Evolutionary conservation across 2,888 invertebrate species (phyloP), one percentile per base, ranked within the genome.

Genomic region (Torymus aiolomorphi): DNA sequence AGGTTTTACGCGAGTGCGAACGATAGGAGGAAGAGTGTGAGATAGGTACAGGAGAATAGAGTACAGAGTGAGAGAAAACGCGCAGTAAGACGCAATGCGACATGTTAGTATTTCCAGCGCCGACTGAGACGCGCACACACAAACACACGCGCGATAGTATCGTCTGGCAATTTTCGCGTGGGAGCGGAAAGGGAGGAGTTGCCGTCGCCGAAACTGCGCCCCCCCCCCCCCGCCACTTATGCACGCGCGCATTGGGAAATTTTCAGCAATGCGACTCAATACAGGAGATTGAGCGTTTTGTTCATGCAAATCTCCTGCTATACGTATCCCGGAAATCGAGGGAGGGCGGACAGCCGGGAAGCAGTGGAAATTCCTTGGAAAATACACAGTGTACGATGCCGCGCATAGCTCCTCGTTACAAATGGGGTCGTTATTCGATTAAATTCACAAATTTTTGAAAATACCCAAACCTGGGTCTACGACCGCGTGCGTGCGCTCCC

Each of bases 201-300:
- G 59, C 56, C 3, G 3, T 3, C 24, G 24, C 3, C 24, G 24
- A 24, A 24, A n/a, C 24, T 16, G 14, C 51, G 11, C 24, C 24
- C 24, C 24, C 24, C 3, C 3, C 24, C 24, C 2, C 24, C 24
- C 24, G 2, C 3, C 24, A 2, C 3, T 24, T 24, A 3, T 24
- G 24, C 24, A 24, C 24, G 24, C 24, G 31, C 14, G 69, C 14
- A 76, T 76, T 16, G 56, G 56, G 24, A 62, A 65, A 69, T 69
- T 51, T 73, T 73, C 83, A 81, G 80, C 83, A 79, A 80, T 80
- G 80, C 84, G 82, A 85, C 83, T 84, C 83, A 86, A 86, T 86
- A 85, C 87, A 86, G 83, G 82, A 84, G 84, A 86, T 86, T 85
- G 85, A 84, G 83, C 85, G 82, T 86, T 86, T 87, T 86, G 85